Base-by-base conservation (phyloP, 2,113 vertebrate species). In the Alethe castanea region DNA sequence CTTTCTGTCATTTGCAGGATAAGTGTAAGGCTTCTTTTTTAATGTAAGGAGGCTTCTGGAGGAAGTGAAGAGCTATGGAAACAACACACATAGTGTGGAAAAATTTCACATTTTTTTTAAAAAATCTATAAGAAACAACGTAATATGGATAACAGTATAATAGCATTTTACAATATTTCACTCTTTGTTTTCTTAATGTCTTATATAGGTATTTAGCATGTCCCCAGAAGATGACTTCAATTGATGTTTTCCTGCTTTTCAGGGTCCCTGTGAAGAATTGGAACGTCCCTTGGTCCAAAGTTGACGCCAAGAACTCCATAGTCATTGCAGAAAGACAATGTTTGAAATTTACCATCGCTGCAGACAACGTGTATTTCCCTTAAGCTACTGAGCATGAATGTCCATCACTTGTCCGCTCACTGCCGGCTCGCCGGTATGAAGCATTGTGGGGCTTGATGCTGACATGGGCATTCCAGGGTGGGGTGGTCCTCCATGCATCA, bases 101-200 rank as follows among this genome's bases (percentile, higher is more conserved):
- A 99, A 99, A 98, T 99, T 99, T 99, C 98, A 99, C 99, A 99
- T 99, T 99, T 98, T 99, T 99, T 99, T 98, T 98, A 99, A 99
- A 99, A 99, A 99, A 99, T 99, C 99, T 99, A 99, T 99, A 99
- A 99, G 99, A 99, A 99, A 99, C 99, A 99, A 99, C 98, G 98
- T 99, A 99, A 99, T 99, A 99, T 99, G 99, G 99, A 99, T 99
- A 99, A 99, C 99, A 99, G 99, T 99, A 99, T 99, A 99, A 99
- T 99, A 99, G 98, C 99, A 99, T 99, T 99, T 97, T 99, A 99
- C 99, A 99, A 99, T 99, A 99, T 98, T 99, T 99, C 99, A 98
- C 98, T 99, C 98, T 99, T 98, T 99, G 98, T 98, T 99, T 98
- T 98, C 98, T 98, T 98, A 98, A 98, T 98, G 99, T 99, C 99